Percentiles rank a stretch among this genome's conserved stretches.
These are phyloP conservation scores for Aphrocallistes beatrix DNA, from an alignment of 37 sponge, comb jelly and placozoan species.

Conservation along the genomic window DNA sequence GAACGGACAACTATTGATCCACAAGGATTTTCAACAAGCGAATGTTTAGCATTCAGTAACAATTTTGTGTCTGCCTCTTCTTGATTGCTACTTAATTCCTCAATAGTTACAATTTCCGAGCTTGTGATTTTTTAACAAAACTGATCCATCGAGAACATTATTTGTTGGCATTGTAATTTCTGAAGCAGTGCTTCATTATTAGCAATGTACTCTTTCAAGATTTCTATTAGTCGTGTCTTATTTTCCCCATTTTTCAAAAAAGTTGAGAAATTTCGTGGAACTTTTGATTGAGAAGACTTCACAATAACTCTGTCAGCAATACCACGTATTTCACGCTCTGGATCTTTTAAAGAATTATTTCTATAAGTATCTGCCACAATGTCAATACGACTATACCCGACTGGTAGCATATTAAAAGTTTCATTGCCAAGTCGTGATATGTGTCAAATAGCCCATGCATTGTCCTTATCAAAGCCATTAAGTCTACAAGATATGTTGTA, in stretches of 20 bases:
- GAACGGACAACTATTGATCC: neutral
- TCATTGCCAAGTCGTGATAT: neutral
- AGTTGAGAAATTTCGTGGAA: neutral
- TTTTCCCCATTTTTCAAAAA: neutral
- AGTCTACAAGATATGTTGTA: neutral
- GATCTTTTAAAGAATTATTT: neutral
- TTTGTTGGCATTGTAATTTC: neutral
- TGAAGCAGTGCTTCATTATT: neutral
- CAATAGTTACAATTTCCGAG: neutral
- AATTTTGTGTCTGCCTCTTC: neutral
- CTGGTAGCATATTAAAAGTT: neutral
- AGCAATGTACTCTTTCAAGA: neutral
- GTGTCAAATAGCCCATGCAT: neutral
- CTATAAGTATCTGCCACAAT: neutral
- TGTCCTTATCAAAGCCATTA: neutral
- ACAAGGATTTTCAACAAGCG: neutral
- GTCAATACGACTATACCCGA: neutral
- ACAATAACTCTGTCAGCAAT: neutral
- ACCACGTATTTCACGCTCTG: neutral
- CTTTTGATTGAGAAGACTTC: neutral
- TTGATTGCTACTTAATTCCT: neutral
- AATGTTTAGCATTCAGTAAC: neutral
- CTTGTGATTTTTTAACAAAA: neutral
- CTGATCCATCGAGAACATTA: neutral
- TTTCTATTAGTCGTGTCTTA: neutral